phyloP scores from a whole-genome alignment of 2,888 invertebrate species.

The Prenolepis imparis region DNA sequence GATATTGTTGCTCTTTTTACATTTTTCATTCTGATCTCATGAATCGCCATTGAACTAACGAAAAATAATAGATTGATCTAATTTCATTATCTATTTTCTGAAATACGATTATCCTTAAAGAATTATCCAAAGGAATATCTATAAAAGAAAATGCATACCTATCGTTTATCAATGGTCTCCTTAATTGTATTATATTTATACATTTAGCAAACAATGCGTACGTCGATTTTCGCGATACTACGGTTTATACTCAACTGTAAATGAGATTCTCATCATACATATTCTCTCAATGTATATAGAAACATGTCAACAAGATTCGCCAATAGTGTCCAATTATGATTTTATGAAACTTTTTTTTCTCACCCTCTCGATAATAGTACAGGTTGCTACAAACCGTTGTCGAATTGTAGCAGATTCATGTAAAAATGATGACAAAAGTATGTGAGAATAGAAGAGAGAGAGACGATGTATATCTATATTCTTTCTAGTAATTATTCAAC shows the following conservation, averaged over 20 bases:
- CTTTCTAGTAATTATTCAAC: conserved; percentile 13
- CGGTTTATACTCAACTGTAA: conserved; percentile 32
- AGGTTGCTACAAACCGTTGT: neutral
- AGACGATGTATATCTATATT: neutral
- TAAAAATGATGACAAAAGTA: neutral
- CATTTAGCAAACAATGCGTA: conserved; percentile 2
- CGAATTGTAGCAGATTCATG: neutral
- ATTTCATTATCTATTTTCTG: neutral
- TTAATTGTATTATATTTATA: conserved; percentile 37
- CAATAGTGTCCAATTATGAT: conserved; percentile 32
- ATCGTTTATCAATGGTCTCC: neutral
- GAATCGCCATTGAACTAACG: neutral
- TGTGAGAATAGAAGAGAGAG: neutral
- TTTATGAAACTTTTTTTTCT: conserved; percentile 6
- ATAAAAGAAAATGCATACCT: neutral
- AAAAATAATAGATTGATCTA: neutral
- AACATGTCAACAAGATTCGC: conserved; percentile 10
- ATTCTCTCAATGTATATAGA: conserved; percentile 30
- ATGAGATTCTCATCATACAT: conserved; percentile 17
- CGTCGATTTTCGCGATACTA: neutral
- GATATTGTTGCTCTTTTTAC: neutral
- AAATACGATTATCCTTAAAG: neutral
- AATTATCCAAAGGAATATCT: neutral
- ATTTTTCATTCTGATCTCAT: conserved; percentile 8
- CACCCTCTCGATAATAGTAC: neutral